Base-by-base conservation (phyloP, 2,113 vertebrate species). In the Aythya baeri region DNA sequence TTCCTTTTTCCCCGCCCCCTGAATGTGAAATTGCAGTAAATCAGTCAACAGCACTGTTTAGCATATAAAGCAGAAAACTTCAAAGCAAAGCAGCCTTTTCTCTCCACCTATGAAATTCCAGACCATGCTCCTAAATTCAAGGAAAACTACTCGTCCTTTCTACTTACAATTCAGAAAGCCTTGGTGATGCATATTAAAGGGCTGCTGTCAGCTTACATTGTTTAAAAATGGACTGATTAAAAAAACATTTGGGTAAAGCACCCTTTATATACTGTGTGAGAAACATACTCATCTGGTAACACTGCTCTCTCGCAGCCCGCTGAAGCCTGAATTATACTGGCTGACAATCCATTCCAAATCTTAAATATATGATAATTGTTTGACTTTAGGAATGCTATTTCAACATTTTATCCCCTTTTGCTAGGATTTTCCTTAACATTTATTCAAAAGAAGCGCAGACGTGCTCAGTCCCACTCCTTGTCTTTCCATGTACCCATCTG, bases 51-150 rank as follows among this genome's bases (percentile, higher is more conserved):
- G 95, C 90, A 16, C 95, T 95, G 62, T 66, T 97, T 89, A 88
- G 93, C 93, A 93, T 87, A 86, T 58, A 78, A 87, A 95, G 94
- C 87, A 84, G 85, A 4, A 14, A 73, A 77, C 95, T 91, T 93
- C 92, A 91, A 97, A 92, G 83, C 54, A 43, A 7, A 38, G 77
- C 74, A 6, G 55, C 50, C 61, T 65, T 61, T 94, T 78, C 93
- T 86, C 52, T 44, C 87, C 95, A 94, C 95, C 96, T 96, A 86
- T 68, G 95, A 58, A 92, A 97, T 91, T 93, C 88, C 93, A 93
- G 91, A 75, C 13, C 26, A 3, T 3, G 75, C 63, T 74, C 87
- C 84, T 22, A 88, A 81, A 90, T 81, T 91, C 96, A 68, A 72
- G 41, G 50, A 86, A 91, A 83, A 58, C 93, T 81, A 22, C 86